phyloP scores from a whole-genome alignment of 2,888 invertebrate genomes.

The Drosophila pullipes region DNA sequence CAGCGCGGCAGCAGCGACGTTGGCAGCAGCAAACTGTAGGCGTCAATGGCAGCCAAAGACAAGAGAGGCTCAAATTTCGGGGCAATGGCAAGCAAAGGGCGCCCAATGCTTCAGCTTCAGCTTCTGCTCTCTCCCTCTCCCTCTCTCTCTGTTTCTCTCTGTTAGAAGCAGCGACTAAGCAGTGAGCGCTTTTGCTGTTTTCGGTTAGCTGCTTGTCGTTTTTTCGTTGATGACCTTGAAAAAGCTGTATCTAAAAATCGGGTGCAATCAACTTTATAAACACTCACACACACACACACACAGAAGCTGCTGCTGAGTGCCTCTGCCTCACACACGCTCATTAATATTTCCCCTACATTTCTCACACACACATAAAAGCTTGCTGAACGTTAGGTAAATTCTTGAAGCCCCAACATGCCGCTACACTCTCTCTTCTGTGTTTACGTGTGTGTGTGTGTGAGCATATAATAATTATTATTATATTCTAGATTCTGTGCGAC shows the following conservation, averaged over 20 bases:
- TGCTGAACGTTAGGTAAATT: conserved; percentile 69
- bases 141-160: conserved; percentile 1
- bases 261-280: conserved; percentile 85
- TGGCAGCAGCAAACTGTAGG: conserved; percentile 3
- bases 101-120: conserved; percentile 5
- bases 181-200: conserved; percentile 56
- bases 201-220: conserved; percentile 67
- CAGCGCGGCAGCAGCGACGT: background rate
- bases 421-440: conserved; percentile 31
- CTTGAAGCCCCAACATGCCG: conserved; percentile 59
- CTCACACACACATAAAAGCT: conserved; percentile 10
- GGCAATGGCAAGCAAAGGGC: conserved; percentile 38
- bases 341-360: conserved; percentile 74
- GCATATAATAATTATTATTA: conserved; percentile 68
- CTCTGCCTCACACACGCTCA: conserved; percentile 50
- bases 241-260: conserved; percentile 85
- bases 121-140: background rate
- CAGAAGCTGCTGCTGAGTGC: conserved; percentile 42
- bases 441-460: conserved; percentile 29
- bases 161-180: conserved; percentile 63
- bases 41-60: conserved; percentile 3
- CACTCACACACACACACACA: conserved; percentile 39
- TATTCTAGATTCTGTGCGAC: conserved; percentile 61
- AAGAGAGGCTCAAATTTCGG: conserved; percentile 53
- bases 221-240: conserved; percentile 84